Evolutionary conservation across 2,797 vertebrate species (phyloP).

Genomic region (Syngnathus rostellatus): DNA sequence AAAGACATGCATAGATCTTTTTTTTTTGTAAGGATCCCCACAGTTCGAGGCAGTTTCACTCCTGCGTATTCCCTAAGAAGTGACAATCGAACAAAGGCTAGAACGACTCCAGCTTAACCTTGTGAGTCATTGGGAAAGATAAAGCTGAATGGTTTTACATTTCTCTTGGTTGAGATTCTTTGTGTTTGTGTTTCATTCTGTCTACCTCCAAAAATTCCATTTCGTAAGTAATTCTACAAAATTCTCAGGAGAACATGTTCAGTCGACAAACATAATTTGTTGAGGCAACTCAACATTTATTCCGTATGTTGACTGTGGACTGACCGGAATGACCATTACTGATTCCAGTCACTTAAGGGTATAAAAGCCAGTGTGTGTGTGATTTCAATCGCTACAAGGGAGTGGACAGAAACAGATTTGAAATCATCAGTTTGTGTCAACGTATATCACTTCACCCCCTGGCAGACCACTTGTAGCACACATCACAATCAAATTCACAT

Average conservation of each 20-base stretch:
- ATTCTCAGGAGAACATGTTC: not conserved
- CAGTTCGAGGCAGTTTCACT: not conserved
- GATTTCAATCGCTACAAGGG: slow-evolving; percentile 26
- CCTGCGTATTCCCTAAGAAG: not conserved
- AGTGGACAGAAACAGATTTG: slow-evolving; percentile 28
- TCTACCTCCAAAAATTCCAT: not conserved
- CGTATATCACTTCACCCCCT: slow-evolving; percentile 34
- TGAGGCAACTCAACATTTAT: too few relatives aligned
- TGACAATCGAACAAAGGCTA: not conserved
- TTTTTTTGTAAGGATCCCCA: not conserved
- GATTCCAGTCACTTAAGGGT: not conserved
- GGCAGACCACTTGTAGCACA: slow-evolving; percentile 41
- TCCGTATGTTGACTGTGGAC: not conserved
- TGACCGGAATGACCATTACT: not conserved
- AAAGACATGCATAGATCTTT: not conserved
- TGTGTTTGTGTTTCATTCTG: too few relatives aligned
- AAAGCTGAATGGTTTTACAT: too few relatives aligned
- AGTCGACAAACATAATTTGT: not conserved
- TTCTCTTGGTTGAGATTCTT: too few relatives aligned
- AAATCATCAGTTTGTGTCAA: slow-evolving; percentile 40
- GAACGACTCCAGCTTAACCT: not conserved
- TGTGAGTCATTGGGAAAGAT: not conserved
- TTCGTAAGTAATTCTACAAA: not conserved
- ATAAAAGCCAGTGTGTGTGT: slow-evolving; percentile 8
- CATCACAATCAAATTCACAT: slow-evolving; percentile 49